Conservation (phyloP, 2,113 vertebrate genomes). For the Poeciliopsis retropinna region DNA sequence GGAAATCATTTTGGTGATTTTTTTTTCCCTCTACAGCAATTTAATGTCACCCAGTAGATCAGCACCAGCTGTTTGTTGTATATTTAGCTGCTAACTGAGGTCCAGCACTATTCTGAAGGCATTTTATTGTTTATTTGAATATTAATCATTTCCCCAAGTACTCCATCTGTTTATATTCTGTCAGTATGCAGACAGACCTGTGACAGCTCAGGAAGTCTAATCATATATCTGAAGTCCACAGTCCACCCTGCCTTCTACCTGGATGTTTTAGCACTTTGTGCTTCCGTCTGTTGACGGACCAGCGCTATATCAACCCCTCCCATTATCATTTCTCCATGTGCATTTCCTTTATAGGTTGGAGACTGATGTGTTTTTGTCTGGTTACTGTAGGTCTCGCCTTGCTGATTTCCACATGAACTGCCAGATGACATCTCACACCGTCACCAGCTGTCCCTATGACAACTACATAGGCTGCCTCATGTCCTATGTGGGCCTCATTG, state of each 20-base stretch:
- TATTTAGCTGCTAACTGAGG: conserved; percentile 5
- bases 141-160: not conserved
- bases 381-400: conserved; percentile 85
- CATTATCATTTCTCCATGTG: not conserved
- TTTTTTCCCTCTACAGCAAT: conserved; percentile 1
- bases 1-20: not conserved
- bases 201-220: not conserved
- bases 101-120: conserved; percentile 3
- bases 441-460: conserved; percentile 87
- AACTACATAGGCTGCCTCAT: conserved; percentile 93
- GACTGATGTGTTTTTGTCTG: not conserved
- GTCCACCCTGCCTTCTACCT: too few relatives aligned
- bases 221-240: too few relatives aligned
- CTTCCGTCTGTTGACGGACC: too few relatives aligned
- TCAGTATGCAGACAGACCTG: not conserved
- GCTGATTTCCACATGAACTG: conserved; percentile 94
- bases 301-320: not conserved
- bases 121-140: not conserved
- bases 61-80: conserved; percentile 17
- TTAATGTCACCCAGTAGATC: not conserved
- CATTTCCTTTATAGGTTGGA: not conserved
- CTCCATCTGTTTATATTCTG: not conserved
- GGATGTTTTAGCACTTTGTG: too few relatives aligned
- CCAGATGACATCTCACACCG: conserved; percentile 84
- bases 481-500: conserved; percentile 91